Percentiles rank a stretch among this genome's conserved stretches.
Conservation (phyloP, 2,888 invertebrate species). For the Selenia dentaria region DNA sequence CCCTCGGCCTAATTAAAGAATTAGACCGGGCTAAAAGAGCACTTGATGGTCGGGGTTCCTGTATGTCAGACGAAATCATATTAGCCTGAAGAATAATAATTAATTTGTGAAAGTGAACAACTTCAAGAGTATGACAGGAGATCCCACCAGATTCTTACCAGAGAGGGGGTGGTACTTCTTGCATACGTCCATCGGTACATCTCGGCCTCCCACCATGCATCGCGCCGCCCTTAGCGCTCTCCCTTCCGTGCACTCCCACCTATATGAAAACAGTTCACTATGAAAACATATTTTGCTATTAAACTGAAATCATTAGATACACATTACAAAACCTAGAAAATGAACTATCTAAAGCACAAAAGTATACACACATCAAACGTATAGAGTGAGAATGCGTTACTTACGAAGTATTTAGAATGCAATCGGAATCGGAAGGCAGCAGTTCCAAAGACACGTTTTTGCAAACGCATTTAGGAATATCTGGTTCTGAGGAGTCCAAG, state of each 20-base stretch:
- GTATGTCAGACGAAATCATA: too few relatives aligned
- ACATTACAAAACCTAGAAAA: neutral
- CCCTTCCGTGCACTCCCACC: constrained; percentile 76
- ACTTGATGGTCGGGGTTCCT: too few relatives aligned
- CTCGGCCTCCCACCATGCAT: constrained; percentile 65
- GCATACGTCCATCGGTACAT: constrained; percentile 76
- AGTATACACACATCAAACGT: too few relatives aligned
- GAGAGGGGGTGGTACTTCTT: constrained; percentile 74
- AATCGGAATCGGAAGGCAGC: constrained; percentile 71
- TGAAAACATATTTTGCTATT: neutral
- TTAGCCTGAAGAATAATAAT: too few relatives aligned
- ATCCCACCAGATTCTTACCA: too few relatives aligned
- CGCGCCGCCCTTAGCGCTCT: constrained; percentile 67
- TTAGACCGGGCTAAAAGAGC: too few relatives aligned
- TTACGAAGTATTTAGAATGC: constrained; percentile 72
- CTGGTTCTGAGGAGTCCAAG: constrained; percentile 69
- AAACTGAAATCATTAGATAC: neutral
- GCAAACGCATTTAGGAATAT: constrained; percentile 69
- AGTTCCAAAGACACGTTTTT: constrained; percentile 70
- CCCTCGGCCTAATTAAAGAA: too few relatives aligned
- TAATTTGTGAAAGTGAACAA: too few relatives aligned
- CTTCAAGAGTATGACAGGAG: too few relatives aligned
- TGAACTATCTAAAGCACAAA: too few relatives aligned
- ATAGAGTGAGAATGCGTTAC: too few relatives aligned
- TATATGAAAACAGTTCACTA: constrained; percentile 28